Conservation (phyloP, 2,797 vertebrate genomes). For the Myotis planiceps region DNA sequence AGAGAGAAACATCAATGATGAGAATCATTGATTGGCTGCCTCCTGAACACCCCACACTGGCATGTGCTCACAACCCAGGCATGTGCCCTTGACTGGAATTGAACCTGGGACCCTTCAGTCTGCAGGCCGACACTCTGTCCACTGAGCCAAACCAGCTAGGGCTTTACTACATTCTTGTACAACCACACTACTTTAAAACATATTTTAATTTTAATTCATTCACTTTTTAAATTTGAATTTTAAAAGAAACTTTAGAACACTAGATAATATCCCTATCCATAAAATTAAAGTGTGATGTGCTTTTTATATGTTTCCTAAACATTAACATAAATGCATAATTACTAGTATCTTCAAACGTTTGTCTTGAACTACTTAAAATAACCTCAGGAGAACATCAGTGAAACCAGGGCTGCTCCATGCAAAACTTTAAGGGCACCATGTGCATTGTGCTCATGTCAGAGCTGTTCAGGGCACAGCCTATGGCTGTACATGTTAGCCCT, state of each 20-base stretch:
- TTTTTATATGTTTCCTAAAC: slow-evolving; percentile 28
- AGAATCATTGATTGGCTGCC: too few relatives aligned
- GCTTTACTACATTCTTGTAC: background rate
- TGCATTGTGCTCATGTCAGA: background rate
- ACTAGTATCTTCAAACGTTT: background rate
- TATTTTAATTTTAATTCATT: slow-evolving; percentile 4
- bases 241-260: background rate
- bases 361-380: background rate
- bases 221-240: slow-evolving; percentile 21
- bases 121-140: too few relatives aligned
- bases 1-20: too few relatives aligned
- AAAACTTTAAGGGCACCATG: background rate
- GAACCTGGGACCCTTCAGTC: too few relatives aligned
- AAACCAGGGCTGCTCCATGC: background rate
- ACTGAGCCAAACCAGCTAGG: too few relatives aligned
- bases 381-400: background rate
- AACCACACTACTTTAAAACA: background rate
- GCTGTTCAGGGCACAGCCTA: background rate
- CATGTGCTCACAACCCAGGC: too few relatives aligned
- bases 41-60: too few relatives aligned
- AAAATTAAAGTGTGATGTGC: slow-evolving; percentile 8
- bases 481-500: background rate
- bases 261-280: background rate
- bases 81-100: too few relatives aligned
- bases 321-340: background rate